phyloP scores from a whole-genome alignment of 2,797 vertebrate species.

The Hippopotamyrus pictus region DNA sequence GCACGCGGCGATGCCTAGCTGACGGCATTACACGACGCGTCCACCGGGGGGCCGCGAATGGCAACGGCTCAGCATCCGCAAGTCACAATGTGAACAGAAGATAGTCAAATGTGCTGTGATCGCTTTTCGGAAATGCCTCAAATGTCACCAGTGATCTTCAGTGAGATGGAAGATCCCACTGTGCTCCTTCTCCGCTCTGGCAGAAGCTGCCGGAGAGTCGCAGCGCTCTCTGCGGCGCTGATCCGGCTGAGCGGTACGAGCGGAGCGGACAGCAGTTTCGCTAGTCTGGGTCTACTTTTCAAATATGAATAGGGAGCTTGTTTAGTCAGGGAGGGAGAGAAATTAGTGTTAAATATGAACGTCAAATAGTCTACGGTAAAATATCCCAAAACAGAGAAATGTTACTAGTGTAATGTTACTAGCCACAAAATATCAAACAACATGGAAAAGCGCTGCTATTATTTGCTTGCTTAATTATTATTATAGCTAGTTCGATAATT shows the following conservation, averaged over 20 bases:
- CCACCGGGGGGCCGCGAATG: background rate
- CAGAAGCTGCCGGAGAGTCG: background rate
- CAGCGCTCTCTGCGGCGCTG: background rate
- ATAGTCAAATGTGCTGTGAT: background rate
- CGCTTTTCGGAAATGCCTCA: background rate
- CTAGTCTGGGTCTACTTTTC: background rate
- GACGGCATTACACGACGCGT: background rate
- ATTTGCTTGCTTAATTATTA: conserved; percentile 44
- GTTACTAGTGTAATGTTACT: background rate
- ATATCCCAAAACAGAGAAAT: background rate
- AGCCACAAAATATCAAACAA: conserved; percentile 28
- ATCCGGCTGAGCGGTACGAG: background rate
- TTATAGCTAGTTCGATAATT: conserved; percentile 43
- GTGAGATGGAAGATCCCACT: background rate
- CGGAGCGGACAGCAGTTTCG: background rate
- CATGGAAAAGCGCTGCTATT: conserved; percentile 34
- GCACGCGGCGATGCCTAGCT: background rate
- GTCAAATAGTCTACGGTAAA: background rate
- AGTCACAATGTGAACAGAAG: background rate
- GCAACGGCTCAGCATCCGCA: background rate
- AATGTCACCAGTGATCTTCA: background rate
- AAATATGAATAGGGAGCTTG: background rate
- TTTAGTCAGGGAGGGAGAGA: background rate
- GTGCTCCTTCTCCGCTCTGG: background rate
- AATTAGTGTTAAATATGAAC: background rate